Evolutionary conservation across 1,140 invertebrate genomes (phyloP), one percentile per base, ranked within the genome.

Genomic region (Neoseiulus cucumeris): DNA sequence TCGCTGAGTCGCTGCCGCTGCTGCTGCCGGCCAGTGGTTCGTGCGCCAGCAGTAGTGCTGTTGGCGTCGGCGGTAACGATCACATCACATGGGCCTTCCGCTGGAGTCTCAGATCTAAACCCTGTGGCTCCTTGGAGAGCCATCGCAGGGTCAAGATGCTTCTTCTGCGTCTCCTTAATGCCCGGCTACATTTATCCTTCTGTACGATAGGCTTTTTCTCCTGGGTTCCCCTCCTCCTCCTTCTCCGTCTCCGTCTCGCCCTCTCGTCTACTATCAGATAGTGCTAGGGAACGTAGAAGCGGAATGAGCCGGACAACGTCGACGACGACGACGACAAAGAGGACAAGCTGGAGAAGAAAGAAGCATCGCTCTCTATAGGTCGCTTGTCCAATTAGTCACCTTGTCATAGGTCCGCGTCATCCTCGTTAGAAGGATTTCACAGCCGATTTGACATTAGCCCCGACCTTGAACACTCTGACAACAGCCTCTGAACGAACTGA

Each of bases 381-480:
- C 51, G 51, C 51, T 59, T 33, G 51, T 59, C 12, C 22, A 47
- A 28, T 22, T 47, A 47, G 18, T 22, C 28, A 28, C 45, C 51
- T 17, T 17, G 25, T 20, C 18, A 59, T 25, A 59, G 25, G 51
- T 25, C 22, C 17, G 51, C 33, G 22, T 33, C 51, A 59, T 59
- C 51, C 51, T 59, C 51, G 51, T 59, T 59, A 59, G 51, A 33
- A 59, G 51, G 51, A 59, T 59, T 59, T 59, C 51, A 59, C 51
- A 59, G 14, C 25, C 51, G 51, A 59, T 59, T 59, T 20, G 51
- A 59, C 14, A 59, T 33, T 4, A 39, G 22, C 51, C 22, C 51
- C 17, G 14, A 29, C 33, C 33, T 59, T 9, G 14, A 25, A 12
- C 51, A 2, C 14, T 59, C 14, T 59, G 51, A 14, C 5, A 47